These are phyloP conservation scores for Anguilla rostrata DNA, from an alignment of 2,113 vertebrate genomes.

Conservation along the genomic window DNA sequence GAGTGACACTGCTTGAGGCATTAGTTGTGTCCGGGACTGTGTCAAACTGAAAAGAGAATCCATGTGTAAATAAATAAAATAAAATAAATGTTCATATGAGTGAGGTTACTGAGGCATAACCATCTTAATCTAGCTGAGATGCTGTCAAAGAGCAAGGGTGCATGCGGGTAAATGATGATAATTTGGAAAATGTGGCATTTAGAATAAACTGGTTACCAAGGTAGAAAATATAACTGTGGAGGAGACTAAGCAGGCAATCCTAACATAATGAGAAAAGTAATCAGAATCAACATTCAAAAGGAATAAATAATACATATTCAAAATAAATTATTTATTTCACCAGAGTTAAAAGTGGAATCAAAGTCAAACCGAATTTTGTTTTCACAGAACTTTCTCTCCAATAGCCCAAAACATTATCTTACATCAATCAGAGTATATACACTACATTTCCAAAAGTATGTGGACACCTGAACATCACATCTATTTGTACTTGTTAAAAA, in stretches of 20 bases:
- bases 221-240: background rate
- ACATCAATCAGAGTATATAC: too few relatives aligned
- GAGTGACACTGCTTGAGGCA: constrained; percentile 83
- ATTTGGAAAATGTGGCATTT: background rate
- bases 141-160: background rate
- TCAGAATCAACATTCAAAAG: too few relatives aligned
- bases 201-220: background rate
- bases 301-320: too few relatives aligned
- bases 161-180: background rate
- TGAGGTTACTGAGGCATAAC: background rate
- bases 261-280: too few relatives aligned
- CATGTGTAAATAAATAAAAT: background rate
- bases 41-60: constrained; percentile 78
- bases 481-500: too few relatives aligned
- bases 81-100: background rate
- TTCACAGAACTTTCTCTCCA: too few relatives aligned
- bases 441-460: too few relatives aligned
- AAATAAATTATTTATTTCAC: too few relatives aligned
- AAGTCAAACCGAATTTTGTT: too few relatives aligned
- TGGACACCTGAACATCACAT: too few relatives aligned
- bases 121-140: background rate
- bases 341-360: too few relatives aligned
- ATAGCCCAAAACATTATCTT: too few relatives aligned
- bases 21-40: constrained; percentile 82
- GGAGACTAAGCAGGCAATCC: background rate